Evolutionary conservation across 2,888 invertebrate genomes (phyloP).

Genomic region (Mesoligia furuncula): DNA sequence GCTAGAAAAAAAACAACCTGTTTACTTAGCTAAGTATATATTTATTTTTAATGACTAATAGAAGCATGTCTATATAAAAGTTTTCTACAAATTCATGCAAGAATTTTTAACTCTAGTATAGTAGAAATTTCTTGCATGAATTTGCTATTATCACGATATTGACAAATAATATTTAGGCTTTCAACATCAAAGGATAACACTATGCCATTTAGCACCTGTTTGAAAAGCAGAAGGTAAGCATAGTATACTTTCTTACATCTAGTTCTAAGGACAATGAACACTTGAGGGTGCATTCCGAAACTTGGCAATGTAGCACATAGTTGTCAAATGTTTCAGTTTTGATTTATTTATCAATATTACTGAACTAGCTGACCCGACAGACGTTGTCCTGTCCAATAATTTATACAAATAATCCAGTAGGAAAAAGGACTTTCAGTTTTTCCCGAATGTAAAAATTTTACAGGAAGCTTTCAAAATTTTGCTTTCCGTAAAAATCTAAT

Average conservation of each 20-base stretch:
- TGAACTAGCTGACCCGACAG: not conserved
- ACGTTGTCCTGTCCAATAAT: not conserved
- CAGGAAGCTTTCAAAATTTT: not conserved
- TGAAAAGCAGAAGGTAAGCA: slow-evolving; percentile 42
- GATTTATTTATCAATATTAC: not conserved
- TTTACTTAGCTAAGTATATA: not conserved
- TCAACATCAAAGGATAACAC: slow-evolving; percentile 17
- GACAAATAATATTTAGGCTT: slow-evolving; percentile 42
- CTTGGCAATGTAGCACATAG: not conserved
- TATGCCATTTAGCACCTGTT: slow-evolving; percentile 52
- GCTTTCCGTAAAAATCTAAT: not conserved
- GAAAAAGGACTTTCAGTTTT: not conserved
- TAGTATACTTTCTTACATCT: slow-evolving; percentile 40
- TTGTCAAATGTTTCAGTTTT: not conserved
- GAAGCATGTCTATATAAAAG: slow-evolving; percentile 29
- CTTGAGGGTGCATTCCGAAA: slow-evolving; percentile 6
- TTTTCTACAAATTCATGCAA: not conserved
- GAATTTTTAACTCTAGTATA: not conserved
- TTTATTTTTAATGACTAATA: slow-evolving; percentile 17
- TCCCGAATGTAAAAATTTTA: not conserved
- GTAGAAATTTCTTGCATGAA: slow-evolving; percentile 9
- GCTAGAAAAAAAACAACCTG: not conserved
- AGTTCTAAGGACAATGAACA: slow-evolving; percentile 25
- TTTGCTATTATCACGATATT: slow-evolving; percentile 20
- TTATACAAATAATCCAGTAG: not conserved